Evolutionary conservation across 2,113 vertebrate species (phyloP), one percentile per base, ranked within the genome.

Genomic region (Podarcis cretensis): DNA sequence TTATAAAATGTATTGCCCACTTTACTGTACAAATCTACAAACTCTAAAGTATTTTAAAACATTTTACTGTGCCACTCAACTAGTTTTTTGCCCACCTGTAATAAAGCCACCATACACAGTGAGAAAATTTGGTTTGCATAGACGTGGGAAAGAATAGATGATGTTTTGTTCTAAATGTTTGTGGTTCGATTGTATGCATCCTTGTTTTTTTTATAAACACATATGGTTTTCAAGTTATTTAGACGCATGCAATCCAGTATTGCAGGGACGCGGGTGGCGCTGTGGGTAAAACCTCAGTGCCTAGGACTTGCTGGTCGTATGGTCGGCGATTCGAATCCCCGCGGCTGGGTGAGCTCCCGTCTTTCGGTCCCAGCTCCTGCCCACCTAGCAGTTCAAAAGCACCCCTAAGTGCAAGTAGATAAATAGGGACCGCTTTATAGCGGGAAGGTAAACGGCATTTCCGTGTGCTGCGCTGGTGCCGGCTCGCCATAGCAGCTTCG

Each of bases 11-110:
- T 84, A 77, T 80, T 91, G 85, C 89, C 63, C 27, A 81, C 76
- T 92, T 59, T 71, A 63, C 16, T 63, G 91, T 89, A 88, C 86
- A 90, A 92, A 75, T 87, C 94, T 93, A 77, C 90, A 43, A 13
- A 40, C 80, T 37, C 6, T 8, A 13, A 66, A 86, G 35, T 43
- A 3, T 86, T 71, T 86, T 77, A 89, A 25, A 65, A 6, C 35
- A 27, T 68, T 93, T 83, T 69, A 89, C 90, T 89, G 63, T 89
- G 25, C 74, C 82, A 32, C 69, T 54, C 48, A 54, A 0, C 48
- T 54, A 54, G 48, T 54, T 54, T 54, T 54, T 20, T 63, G 59
- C 59, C 59, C 18, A 63, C 59, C 13, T 63, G 59, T 78, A 40
- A 66, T 66, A 65, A 76, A 40, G 18, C 59, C 35, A 37, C n/a